Evolutionary conservation across 2,888 invertebrate species (phyloP), one percentile per base, ranked within the genome.

Genomic region (Crematogaster levior): DNA sequence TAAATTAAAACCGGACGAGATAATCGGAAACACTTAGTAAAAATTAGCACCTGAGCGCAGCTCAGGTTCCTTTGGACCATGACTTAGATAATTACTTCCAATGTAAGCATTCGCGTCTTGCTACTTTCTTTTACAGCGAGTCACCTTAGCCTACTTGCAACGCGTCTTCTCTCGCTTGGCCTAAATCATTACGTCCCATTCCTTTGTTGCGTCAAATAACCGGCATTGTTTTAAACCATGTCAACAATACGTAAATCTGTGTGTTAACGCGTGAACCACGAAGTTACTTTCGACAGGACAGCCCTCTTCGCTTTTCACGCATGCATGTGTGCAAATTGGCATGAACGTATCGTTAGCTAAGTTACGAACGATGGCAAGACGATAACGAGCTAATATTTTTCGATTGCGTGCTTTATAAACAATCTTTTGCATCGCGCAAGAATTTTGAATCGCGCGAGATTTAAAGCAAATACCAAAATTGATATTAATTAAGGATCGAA

Each of bases 21-120:
- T 89, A 86, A 85, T 89, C 89, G 89, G 88, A 81, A 89, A 77
- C 86, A 86, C 77, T 86, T 86, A n/a, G 84, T 89, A 86, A 86
- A 27, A 89, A 86, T 87, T 86, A 87, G 63, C 86, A 80, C 80
- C 81, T 84, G 86, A 27, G 43, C 83, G 79, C 82, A 85, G 53
- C 86, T 89, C 86, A n/a, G n/a, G 86, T 89, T 89, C 80, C 83
- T 85, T 24, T 82, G 79, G n/a, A n/a, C 84, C 85, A 79, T 83
- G 87, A 88, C 81, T 88, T 83, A 87, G 83, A 88, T 89, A 87
- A 86, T 88, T 86, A 86, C 83, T 85, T 89, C 82, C 81, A 87
- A 68, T 58, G 75, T 68, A 70, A 85, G 70, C 70, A 80, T 60
- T 63, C 58, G 77, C 63, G 66, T 46, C n/a, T 68, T 66, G 43